Conservation (phyloP, 2,888 invertebrate species). For the Megalurothrips usitatus region DNA sequence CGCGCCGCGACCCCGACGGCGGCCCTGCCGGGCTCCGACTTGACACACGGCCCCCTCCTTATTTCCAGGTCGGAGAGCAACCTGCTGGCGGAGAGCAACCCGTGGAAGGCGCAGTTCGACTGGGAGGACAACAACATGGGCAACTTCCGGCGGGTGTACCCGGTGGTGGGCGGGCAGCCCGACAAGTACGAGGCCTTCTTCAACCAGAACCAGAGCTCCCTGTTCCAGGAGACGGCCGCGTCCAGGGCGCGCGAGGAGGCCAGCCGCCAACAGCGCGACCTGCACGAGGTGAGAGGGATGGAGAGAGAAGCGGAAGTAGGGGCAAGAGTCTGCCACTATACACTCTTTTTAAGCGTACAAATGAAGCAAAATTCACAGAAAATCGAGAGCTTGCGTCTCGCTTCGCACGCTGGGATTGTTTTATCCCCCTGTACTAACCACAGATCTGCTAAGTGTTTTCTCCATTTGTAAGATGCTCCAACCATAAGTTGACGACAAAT, state of each 20-base stretch:
- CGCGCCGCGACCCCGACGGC: too few relatives aligned
- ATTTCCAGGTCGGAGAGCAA: constrained; percentile 29
- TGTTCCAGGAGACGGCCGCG: constrained; percentile 70
- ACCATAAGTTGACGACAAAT: too few relatives aligned
- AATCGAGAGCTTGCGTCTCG: background rate
- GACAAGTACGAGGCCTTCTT: constrained; percentile 67
- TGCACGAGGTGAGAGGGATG: constrained; percentile 53
- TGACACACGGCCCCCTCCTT: too few relatives aligned
- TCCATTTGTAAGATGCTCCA: too few relatives aligned
- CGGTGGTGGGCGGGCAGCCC: constrained; percentile 49
- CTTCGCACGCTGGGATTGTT: too few relatives aligned
- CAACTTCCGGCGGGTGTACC: constrained; percentile 68
- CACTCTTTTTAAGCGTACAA: too few relatives aligned
- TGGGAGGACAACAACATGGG: constrained; percentile 75
- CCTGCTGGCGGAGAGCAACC: constrained; percentile 31
- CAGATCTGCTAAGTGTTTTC: too few relatives aligned
- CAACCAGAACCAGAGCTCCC: constrained; percentile 67
- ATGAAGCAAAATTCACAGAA: too few relatives aligned
- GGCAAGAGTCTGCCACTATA: background rate
- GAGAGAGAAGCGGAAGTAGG: background rate
- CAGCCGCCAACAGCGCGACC: constrained; percentile 63
- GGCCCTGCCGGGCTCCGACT: too few relatives aligned
- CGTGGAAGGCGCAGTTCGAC: constrained; percentile 53
- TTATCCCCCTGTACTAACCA: too few relatives aligned
- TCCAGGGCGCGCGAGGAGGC: constrained; percentile 74